A percentile compares a stretch with the other conserved stretches of the same genome.
Evolutionary conservation across 2,888 invertebrate species (phyloP).

Genomic region (Platerodrilus igneus): DNA sequence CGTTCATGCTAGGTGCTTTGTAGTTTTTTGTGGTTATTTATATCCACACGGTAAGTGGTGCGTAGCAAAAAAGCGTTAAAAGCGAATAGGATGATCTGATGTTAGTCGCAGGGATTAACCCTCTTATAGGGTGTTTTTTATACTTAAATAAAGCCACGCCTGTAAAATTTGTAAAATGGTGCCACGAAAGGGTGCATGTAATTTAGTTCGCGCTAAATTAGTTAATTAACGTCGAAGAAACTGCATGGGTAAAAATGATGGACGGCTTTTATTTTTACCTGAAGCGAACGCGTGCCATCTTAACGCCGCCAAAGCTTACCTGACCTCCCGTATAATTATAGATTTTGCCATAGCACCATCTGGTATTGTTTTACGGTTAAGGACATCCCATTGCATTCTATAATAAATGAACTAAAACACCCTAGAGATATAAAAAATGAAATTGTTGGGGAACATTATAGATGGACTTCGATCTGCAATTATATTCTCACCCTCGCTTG

Average conservation of each 20-base stretch:
- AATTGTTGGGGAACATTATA: conserved; percentile 10
- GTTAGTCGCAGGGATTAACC: conserved; percentile 21
- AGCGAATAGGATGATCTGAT: conserved; percentile 17
- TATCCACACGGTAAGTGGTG: conserved; percentile 19
- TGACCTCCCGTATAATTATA: conserved; percentile 27
- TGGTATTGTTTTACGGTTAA: conserved; percentile 25
- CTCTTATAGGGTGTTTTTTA: conserved; percentile 29
- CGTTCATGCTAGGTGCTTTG: conserved; percentile 16
- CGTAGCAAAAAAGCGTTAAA: conserved; percentile 18
- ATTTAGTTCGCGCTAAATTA: no score
- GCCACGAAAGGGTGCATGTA: conserved; percentile 7
- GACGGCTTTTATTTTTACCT: no score
- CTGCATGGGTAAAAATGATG: no score
- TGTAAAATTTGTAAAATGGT: conserved; percentile 27
- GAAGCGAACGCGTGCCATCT: conserved; percentile 27
- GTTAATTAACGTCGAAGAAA: no score
- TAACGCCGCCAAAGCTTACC: conserved; percentile 19
- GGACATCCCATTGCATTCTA: conserved; percentile 1
- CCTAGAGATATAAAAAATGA: conserved; percentile 7
- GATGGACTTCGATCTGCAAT: conserved; percentile 17
- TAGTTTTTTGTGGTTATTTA: conserved; percentile 17
- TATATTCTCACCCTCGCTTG: conserved; percentile 22
- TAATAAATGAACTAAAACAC: conserved; percentile 2
- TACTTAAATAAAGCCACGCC: conserved; percentile 29
- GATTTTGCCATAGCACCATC: conserved; percentile 28